A percentile compares a stretch with the other conserved stretches of the same genome.
Conservation (phyloP, 2,113 vertebrate species). For the Naja naja region DNA sequence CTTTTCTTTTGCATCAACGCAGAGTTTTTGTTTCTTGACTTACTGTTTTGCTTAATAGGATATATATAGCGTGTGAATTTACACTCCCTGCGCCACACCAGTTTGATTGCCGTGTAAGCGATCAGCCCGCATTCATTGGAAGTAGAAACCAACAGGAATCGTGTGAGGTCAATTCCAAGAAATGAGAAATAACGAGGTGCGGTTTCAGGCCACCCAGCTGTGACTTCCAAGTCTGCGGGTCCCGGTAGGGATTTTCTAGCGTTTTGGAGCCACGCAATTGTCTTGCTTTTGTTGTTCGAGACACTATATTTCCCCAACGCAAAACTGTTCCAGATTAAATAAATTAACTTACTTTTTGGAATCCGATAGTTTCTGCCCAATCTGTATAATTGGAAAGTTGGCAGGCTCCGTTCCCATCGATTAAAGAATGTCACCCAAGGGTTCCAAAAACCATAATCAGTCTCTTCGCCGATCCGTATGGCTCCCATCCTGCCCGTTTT, state of each 20-base stretch:
- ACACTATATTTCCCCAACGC: background rate
- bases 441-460: background rate
- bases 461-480: background rate
- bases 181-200: background rate
- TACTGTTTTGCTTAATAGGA: background rate
- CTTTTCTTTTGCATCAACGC: background rate
- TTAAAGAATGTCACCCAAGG: background rate
- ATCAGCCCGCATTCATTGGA: no score
- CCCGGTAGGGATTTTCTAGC: background rate
- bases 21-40: background rate
- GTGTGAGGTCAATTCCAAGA: background rate
- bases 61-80: background rate
- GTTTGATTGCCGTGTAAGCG: background rate
- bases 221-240: background rate
- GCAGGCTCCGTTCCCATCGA: background rate
- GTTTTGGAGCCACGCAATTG: background rate
- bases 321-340: background rate
- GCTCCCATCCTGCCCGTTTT: background rate
- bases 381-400: background rate
- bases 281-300: background rate
- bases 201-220: background rate
- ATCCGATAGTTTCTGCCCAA: background rate
- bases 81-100: no score
- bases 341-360: background rate
- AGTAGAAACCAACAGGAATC: background rate